Evolutionary conservation across 2,113 vertebrate genomes (phyloP).

Genomic region (Petrocephalus microphthalmus): DNA sequence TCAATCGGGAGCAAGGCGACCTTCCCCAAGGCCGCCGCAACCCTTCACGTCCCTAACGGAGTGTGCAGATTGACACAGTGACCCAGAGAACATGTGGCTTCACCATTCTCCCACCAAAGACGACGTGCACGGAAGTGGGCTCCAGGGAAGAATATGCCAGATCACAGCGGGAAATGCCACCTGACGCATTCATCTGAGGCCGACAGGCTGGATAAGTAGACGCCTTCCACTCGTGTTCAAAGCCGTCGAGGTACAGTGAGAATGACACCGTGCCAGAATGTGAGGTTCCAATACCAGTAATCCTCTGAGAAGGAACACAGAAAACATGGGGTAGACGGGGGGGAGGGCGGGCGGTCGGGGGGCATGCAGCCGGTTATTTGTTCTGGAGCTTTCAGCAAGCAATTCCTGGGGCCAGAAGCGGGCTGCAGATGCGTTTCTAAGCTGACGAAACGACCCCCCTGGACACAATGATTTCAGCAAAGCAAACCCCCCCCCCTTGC

Average conservation of each 20-base stretch:
- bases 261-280: background rate
- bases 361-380: background rate
- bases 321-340: background rate
- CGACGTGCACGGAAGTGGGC: background rate
- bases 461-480: background rate
- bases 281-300: background rate
- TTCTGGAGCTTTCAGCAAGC: background rate
- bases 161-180: background rate
- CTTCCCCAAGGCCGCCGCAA: background rate
- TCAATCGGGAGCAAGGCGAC: background rate
- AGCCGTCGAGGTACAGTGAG: background rate
- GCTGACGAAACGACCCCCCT: background rate
- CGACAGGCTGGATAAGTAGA: background rate
- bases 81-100: background rate
- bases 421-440: background rate
- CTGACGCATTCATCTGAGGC: background rate
- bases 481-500: background rate
- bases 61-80: background rate
- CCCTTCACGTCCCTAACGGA: background rate
- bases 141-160: background rate
- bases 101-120: background rate
- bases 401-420: background rate
- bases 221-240: background rate
- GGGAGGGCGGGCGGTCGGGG: background rate
- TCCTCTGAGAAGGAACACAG: background rate